These are phyloP conservation scores for Phrixothrix hirtus DNA, from an alignment of 2,888 invertebrate genomes.

Conservation along the genomic window DNA sequence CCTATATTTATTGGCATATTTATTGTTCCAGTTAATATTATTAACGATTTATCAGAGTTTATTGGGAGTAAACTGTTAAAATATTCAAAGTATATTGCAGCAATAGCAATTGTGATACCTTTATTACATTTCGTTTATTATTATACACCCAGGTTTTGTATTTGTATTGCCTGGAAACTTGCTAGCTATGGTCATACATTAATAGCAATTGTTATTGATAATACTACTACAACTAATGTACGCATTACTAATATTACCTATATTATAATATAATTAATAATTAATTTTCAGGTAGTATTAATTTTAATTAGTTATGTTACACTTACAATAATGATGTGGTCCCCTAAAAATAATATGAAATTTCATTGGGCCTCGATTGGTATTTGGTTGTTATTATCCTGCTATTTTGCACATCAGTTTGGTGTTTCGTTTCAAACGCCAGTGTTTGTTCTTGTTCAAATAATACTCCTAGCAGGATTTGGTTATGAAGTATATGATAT, in stretches of 20 bases:
- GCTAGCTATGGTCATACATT: constrained; percentile 37
- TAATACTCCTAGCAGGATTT: constrained; percentile 69
- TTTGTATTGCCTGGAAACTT: constrained; percentile 62
- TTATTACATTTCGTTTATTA: constrained; percentile 68
- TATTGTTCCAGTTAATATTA: constrained; percentile 73
- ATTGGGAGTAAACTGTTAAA: constrained; percentile 72
- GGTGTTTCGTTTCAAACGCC: constrained; percentile 74
- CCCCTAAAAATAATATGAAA: constrained; percentile 65
- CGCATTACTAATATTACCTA: too few relatives aligned
- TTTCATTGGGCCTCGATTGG: constrained; percentile 72
- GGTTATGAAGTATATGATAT: constrained; percentile 64
- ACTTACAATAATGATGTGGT: constrained; percentile 76
- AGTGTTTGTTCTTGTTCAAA: constrained; percentile 70
- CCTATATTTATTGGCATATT: constrained; percentile 65
- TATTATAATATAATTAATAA: too few relatives aligned
- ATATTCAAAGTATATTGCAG: constrained; percentile 66
- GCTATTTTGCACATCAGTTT: constrained; percentile 74
- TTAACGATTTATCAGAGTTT: constrained; percentile 74
- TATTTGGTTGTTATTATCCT: constrained; percentile 76
- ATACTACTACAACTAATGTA: constrained; percentile 50
- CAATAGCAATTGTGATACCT: constrained; percentile 53
- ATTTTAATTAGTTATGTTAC: constrained; percentile 71
- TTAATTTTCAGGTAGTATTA: constrained; percentile 65
- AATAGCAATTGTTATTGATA: constrained; percentile 50
- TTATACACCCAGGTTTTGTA: constrained; percentile 70